Evolutionary conservation across 2,113 vertebrate genomes (phyloP).

Genomic region (Athene cunicularia): DNA sequence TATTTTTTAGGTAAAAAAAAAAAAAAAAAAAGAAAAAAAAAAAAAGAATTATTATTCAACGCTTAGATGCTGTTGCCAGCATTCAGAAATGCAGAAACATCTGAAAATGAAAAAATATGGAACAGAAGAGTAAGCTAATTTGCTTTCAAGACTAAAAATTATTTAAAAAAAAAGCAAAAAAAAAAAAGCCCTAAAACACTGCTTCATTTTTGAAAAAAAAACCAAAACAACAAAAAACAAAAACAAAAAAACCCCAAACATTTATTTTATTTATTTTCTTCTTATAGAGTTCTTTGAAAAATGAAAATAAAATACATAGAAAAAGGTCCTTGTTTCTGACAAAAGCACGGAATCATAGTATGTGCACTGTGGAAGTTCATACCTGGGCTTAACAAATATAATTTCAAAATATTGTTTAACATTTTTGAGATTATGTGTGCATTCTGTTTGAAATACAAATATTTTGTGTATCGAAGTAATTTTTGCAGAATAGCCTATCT

Average conservation of each 20-base stretch:
- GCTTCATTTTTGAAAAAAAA: neutral
- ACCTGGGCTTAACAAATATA: neutral
- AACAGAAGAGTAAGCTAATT: neutral
- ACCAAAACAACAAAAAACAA: too few species aligned
- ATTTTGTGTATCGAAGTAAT: neutral
- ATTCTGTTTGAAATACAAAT: neutral
- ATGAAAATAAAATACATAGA: neutral
- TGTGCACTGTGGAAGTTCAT: neutral
- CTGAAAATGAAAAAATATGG: neutral
- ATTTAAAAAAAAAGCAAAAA: too few species aligned
- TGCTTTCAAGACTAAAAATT: neutral
- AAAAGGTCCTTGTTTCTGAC: neutral
- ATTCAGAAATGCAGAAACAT: neutral
- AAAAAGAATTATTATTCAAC: neutral
- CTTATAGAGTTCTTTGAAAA: neutral
- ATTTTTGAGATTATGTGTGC: neutral
- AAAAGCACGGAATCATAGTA: neutral
- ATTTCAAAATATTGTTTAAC: neutral
- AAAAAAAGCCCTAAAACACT: neutral
- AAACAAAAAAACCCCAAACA: neutral
- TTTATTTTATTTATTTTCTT: neutral
- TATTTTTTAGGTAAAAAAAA: too few species aligned
- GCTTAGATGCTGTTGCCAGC: neutral
- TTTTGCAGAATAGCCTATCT: neutral
- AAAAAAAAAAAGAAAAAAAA: too few species aligned